Conservation (phyloP, 2,797 vertebrate genomes). For the Pachyuromys duprasi region DNA sequence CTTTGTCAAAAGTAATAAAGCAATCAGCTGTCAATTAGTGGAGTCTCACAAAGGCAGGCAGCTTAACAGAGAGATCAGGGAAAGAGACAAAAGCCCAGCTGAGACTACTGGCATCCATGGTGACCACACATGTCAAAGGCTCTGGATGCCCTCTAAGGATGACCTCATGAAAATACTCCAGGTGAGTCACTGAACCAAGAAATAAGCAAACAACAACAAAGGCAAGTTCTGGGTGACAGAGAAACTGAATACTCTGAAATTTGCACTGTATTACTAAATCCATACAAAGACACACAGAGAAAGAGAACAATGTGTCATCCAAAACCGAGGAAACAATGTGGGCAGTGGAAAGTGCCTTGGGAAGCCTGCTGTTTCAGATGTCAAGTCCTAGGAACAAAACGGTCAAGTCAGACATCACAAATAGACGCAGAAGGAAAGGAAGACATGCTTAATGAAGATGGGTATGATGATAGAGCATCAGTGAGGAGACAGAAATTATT, state of each 20-base stretch:
- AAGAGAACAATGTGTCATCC: not conserved
- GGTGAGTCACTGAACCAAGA: not conserved
- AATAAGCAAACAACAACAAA: not conserved
- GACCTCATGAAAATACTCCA: not conserved
- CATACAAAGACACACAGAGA: not conserved
- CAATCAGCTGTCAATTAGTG: constrained; percentile 21
- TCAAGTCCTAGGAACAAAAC: not conserved
- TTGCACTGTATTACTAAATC: not conserved
- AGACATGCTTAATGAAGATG: not conserved
- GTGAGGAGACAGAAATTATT: not conserved
- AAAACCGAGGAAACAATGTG: not conserved
- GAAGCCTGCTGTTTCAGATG: not conserved
- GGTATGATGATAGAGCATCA: not conserved
- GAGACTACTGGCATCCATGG: not conserved
- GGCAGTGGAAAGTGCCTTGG: not conserved
- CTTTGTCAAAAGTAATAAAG: constrained; percentile 50
- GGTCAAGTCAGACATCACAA: not conserved
- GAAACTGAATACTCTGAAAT: not conserved
- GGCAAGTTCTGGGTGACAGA: not conserved
- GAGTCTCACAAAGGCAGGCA: not conserved
- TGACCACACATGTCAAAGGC: not conserved
- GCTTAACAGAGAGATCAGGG: not conserved
- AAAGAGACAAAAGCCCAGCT: not conserved
- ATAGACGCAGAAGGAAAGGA: not conserved
- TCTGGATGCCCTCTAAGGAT: not conserved